Evolutionary conservation across 53 echinoderm and acorn worm genomes (phyloP), one percentile per base, ranked within the genome.

Genomic region (Holothuria scabra): DNA sequence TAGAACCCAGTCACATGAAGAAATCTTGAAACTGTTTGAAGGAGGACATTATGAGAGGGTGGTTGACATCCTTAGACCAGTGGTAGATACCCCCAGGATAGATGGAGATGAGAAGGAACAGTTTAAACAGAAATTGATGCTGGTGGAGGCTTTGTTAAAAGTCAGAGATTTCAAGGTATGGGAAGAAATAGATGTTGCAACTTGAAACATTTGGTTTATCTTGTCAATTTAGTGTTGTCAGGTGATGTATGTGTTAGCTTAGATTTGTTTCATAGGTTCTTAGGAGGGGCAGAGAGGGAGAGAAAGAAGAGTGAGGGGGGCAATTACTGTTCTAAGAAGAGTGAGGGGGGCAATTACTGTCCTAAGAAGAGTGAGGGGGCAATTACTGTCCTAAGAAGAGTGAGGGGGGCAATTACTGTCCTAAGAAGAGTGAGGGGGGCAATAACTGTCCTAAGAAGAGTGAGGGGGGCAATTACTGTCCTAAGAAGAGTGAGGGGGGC

Each of bases 1-100:
- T 60, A 86, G 91, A 22, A 88, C 90, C 44, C 97, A 97, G 76
- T 93, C 94, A 29, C 78, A 94, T 16, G 97, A 97, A 61, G 94
- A 97, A 59, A 86, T 97, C 66, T 86, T 90, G 56, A 87, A 94
- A 23, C 88, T 97, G 20, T 88, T 90, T 31, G 91, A 90, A 28
- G 84, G 62, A 11, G 93, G 82, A 1, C 55, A 92, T 48, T 92
- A 92, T 64, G 81, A 80, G 46, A 90, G 76, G 44, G 94, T 97
- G 49, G 86, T 87, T 2, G 64, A 86, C 28, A 88, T 94, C 1
- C 92, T 97, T 33, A 87, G 88, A 23, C 93, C 94, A 0, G 66
- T 90, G 58, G 83, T 88, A 23, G 86, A 93, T 13, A 82, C 85
- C 0, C 66, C 89, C 23, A 85, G 70, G 20, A 60, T 75, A n/a